These are phyloP conservation scores for Geophilus truncorum DNA, from an alignment of 2,888 invertebrate genomes.

Conservation along the genomic window DNA sequence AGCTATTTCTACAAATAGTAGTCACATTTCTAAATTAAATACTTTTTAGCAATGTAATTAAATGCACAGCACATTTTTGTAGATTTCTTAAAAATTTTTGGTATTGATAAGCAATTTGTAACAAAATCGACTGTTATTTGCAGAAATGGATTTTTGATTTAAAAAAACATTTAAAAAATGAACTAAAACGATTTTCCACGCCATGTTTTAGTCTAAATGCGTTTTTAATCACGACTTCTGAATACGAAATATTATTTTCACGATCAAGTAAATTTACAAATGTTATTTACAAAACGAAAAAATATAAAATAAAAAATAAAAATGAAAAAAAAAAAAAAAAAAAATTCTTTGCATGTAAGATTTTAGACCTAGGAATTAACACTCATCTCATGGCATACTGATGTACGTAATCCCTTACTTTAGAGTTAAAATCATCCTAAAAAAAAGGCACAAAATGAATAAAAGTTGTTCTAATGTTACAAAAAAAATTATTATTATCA, in stretches of 20 bases:
- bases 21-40: too few relatives aligned
- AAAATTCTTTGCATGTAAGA: constrained; percentile 32
- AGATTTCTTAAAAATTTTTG: too few relatives aligned
- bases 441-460: neutral
- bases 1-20: too few relatives aligned
- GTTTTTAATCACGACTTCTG: neutral
- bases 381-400: constrained; percentile 63
- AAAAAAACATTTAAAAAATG: too few relatives aligned
- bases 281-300: constrained; percentile 8
- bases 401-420: constrained; percentile 71
- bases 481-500: neutral
- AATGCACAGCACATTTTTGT: too few relatives aligned
- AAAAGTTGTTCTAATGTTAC: neutral
- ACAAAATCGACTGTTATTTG: too few relatives aligned
- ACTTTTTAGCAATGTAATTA: too few relatives aligned
- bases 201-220: neutral
- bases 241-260: neutral
- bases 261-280: neutral
- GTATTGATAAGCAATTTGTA: too few relatives aligned
- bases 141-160: too few relatives aligned
- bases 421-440: constrained; percentile 61
- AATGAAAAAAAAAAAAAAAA: neutral
- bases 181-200: neutral
- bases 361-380: neutral
- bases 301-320: too few relatives aligned